A percentile compares a stretch with the other conserved stretches of the same genome.
phyloP scores from a whole-genome alignment of 2,888 invertebrate genomes.

The Eupelmus urozonus region DNA sequence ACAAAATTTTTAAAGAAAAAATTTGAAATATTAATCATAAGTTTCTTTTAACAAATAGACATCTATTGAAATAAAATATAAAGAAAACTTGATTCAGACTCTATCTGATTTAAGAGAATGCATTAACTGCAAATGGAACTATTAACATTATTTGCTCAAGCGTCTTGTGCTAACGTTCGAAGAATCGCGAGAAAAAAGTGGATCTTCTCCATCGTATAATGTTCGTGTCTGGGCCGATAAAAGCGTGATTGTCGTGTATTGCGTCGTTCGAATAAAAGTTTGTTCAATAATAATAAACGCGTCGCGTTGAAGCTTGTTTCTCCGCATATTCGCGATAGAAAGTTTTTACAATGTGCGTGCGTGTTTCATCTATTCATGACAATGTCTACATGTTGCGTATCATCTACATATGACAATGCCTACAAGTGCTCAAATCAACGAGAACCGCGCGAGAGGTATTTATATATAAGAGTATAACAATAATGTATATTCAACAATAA shows the following conservation, averaged over 20 bases:
- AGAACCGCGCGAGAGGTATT: conserved; percentile 18
- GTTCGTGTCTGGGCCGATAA: conserved; percentile 46
- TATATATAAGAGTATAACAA: conserved; percentile 11
- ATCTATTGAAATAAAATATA: neutral
- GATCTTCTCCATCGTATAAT: conserved; percentile 39
- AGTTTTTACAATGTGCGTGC: neutral
- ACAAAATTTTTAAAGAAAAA: neutral
- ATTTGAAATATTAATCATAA: conserved; percentile 5
- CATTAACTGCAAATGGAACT: too few species aligned
- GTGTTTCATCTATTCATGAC: neutral
- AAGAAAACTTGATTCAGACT: too few species aligned
- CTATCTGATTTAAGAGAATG: too few species aligned
- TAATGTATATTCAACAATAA: neutral
- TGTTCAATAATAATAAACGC: conserved; percentile 16
- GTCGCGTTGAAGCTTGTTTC: conserved; percentile 9
- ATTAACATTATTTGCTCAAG: neutral
- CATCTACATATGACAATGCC: neutral
- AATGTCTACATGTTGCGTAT: neutral
- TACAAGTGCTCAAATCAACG: conserved; percentile 14
- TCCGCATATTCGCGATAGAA: neutral
- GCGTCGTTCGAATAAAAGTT: conserved; percentile 50
- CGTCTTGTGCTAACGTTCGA: neutral
- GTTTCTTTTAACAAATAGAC: conserved; percentile 4
- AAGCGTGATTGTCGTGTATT: conserved; percentile 16
- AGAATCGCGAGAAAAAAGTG: neutral